Evolutionary conservation across 2,888 invertebrate genomes (phyloP).

Genomic region (Meteorus colon): DNA sequence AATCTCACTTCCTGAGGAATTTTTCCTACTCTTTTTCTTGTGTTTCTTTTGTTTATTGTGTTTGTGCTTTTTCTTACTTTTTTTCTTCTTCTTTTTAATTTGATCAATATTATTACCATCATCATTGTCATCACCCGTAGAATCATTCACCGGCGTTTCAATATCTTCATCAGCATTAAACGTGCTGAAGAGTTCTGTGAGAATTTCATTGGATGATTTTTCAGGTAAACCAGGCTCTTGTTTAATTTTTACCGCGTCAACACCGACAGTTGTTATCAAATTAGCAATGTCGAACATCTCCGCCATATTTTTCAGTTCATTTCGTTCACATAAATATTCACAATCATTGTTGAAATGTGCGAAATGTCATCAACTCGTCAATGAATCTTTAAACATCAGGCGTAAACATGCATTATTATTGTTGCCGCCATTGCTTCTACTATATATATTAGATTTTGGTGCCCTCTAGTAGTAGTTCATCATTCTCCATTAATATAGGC

Average conservation of each 20-base stretch:
- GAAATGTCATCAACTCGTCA: not conserved
- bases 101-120: conserved; percentile 61
- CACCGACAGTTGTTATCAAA: conserved; percentile 69
- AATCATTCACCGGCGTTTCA: conserved; percentile 45
- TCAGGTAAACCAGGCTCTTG: conserved; percentile 70
- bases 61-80: conserved; percentile 76
- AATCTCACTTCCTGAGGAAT: not conserved
- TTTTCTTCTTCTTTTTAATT: conserved; percentile 67
- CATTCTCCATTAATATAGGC: not conserved
- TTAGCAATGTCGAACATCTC: conserved; percentile 71
- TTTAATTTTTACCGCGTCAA: conserved; percentile 70
- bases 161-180: conserved; percentile 76
- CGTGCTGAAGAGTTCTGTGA: conserved; percentile 86
- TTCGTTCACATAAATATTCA: not conserved
- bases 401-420: not conserved
- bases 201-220: conserved; percentile 86
- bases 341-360: not conserved
- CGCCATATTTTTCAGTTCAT: conserved; percentile 58
- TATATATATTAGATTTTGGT: too few relatives aligned
- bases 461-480: not conserved
- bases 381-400: conserved; percentile 1
- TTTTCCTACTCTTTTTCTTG: conserved; percentile 15
- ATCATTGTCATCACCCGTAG: conserved; percentile 56
- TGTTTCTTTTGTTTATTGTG: conserved; percentile 63
- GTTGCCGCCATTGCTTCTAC: conserved; percentile 14